Conservation (phyloP, 2,888 invertebrate species). For the Mactromeris polynyma region DNA sequence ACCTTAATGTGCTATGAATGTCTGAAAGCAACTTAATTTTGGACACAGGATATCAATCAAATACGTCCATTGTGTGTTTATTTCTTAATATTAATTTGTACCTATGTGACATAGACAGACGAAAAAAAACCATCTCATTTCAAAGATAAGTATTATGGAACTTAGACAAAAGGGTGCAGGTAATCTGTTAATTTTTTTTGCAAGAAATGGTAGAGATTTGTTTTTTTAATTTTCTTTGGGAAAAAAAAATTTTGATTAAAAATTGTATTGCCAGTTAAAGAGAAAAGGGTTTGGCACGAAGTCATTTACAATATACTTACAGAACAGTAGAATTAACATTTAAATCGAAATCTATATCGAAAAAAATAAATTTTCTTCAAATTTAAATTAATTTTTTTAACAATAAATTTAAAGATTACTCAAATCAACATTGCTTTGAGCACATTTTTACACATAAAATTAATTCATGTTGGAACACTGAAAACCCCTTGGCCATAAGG, state of each 20-base stretch:
- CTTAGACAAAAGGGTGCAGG: too few species aligned
- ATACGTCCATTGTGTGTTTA: background rate
- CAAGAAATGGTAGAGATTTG: too few species aligned
- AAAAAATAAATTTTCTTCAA: background rate
- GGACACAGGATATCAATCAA: background rate
- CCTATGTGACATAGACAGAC: background rate
- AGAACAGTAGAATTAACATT: background rate
- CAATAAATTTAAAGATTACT: background rate
- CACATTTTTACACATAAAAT: background rate
- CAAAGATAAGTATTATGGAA: too few species aligned
- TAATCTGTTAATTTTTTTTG: too few species aligned
- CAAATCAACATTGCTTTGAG: background rate
- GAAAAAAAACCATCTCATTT: too few species aligned
- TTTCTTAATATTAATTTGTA: background rate
- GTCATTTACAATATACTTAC: background rate
- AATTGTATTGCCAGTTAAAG: too few species aligned
- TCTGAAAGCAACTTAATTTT: constrained; percentile 9
- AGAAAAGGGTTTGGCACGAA: too few species aligned
- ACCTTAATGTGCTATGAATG: background rate
- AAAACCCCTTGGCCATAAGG: background rate
- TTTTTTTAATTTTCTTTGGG: too few species aligned
- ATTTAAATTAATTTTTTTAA: background rate
- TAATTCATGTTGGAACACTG: background rate
- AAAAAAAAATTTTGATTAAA: too few species aligned
- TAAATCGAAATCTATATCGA: background rate